A percentile compares a stretch with the other conserved stretches of the same genome.
phyloP scores from a whole-genome alignment of 2,888 invertebrate species.

The Andrena praecox region DNA sequence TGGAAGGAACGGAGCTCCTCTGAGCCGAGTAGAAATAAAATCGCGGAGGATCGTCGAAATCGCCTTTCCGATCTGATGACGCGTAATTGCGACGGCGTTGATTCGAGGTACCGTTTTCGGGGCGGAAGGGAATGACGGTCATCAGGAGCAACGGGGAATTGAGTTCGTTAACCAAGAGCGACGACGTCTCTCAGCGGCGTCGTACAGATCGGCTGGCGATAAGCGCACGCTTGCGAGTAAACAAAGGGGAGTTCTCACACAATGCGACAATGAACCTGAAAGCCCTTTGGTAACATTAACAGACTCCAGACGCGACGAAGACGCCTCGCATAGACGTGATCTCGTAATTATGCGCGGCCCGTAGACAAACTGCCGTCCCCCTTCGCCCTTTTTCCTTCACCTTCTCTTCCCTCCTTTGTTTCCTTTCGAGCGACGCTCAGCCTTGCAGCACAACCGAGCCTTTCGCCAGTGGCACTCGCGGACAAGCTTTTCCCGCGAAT shows the following conservation, averaged over 20 bases:
- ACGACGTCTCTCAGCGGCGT: conserved; percentile 68
- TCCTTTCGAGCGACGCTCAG: neutral
- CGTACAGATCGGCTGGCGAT: conserved; percentile 74
- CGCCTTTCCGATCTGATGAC: neutral
- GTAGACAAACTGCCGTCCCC: conserved; percentile 69
- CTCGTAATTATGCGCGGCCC: conserved; percentile 74
- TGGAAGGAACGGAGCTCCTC: no score
- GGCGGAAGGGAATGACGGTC: conserved; percentile 32
- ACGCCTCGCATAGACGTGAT: conserved; percentile 72
- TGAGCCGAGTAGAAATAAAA: neutral
- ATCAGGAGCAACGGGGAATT: conserved; percentile 48
- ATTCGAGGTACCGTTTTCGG: conserved; percentile 40
- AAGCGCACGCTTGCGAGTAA: conserved; percentile 70
- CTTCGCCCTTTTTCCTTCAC: conserved; percentile 31
- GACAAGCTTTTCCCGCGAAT: neutral
- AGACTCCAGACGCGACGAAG: conserved; percentile 67
- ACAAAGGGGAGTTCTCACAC: conserved; percentile 78
- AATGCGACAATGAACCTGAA: conserved; percentile 80
- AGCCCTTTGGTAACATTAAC: conserved; percentile 69
- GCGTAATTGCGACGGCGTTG: conserved; percentile 49
- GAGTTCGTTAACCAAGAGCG: conserved; percentile 76
- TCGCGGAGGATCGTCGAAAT: neutral
- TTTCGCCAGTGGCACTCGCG: neutral
- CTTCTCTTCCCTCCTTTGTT: neutral
- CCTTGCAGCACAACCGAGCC: neutral